A percentile compares a stretch with the other conserved stretches of the same genome.
Evolutionary conservation across 2,888 invertebrate species (phyloP).

Genomic region (Hypolimnas misippus): DNA sequence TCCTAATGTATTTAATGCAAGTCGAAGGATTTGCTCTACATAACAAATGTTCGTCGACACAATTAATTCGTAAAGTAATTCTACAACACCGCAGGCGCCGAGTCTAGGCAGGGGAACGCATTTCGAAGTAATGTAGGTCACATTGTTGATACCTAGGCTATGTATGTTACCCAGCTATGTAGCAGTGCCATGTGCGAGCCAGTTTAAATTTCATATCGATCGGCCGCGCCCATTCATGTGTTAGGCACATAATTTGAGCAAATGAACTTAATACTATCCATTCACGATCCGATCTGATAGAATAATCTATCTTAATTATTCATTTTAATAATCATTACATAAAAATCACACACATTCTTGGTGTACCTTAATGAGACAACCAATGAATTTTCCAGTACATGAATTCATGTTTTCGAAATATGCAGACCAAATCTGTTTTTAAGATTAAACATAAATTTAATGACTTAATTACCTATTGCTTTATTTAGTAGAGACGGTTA

Average conservation of each 20-base stretch:
- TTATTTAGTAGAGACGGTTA: no score
- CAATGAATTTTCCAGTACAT: no score
- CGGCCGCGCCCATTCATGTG: slow-evolving; percentile 64
- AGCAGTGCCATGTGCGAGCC: slow-evolving; percentile 39
- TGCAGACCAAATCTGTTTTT: no score
- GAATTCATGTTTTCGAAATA: no score
- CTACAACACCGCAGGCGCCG: slow-evolving; percentile 19
- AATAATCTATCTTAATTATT: neutral
- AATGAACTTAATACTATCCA: slow-evolving; percentile 16
- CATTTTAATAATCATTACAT: no score
- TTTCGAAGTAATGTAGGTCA: slow-evolving; percentile 63
- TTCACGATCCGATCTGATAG: neutral
- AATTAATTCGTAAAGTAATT: slow-evolving; percentile 8
- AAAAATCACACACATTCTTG: no score
- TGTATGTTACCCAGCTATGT: slow-evolving; percentile 28
- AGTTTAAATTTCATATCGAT: slow-evolving; percentile 70
- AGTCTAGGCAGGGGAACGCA: slow-evolving; percentile 25
- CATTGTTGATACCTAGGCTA: slow-evolving; percentile 42
- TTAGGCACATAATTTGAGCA: slow-evolving; percentile 36
- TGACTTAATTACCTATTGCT: no score
- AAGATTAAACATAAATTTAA: no score
- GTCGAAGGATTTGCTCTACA: neutral
- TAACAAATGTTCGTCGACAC: neutral
- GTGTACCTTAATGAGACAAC: no score
- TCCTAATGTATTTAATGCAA: no score